Percentiles rank a stretch among this genome's conserved stretches.
Conservation (phyloP, 2,888 invertebrate species). For the Orthonevra nobilis region DNA sequence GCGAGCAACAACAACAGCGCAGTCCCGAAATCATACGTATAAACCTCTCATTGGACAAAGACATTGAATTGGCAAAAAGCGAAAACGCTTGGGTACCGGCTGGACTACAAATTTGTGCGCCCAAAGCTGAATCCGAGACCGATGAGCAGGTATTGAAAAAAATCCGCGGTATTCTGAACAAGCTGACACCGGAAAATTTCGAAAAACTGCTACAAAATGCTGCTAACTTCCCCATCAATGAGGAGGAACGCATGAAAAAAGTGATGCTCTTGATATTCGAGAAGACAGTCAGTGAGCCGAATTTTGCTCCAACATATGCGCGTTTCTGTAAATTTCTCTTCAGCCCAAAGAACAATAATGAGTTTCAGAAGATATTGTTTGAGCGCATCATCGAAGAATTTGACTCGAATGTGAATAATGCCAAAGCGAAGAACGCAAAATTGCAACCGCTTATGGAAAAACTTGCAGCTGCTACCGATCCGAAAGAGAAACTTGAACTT, state of each 20-base stretch:
- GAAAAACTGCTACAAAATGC: constrained; percentile 77
- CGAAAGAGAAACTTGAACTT: constrained; percentile 74
- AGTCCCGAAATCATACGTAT: constrained; percentile 77
- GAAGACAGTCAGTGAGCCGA: constrained; percentile 78
- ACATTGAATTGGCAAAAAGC: constrained; percentile 77
- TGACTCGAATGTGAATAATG: constrained; percentile 78
- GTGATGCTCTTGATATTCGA: constrained; percentile 78
- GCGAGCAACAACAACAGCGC: constrained; percentile 72
- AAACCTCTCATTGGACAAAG: constrained; percentile 77
- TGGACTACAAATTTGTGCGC: constrained; percentile 72
- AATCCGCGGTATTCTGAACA: constrained; percentile 78
- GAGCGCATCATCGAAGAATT: constrained; percentile 77
- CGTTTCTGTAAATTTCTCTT: constrained; percentile 78
- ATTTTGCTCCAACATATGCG: constrained; percentile 78
- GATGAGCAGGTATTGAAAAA: constrained; percentile 76
- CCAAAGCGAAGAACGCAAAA: constrained; percentile 77
- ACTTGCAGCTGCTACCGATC: constrained; percentile 73
- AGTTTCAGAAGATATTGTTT: constrained; percentile 74
- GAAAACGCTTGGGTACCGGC: constrained; percentile 78
- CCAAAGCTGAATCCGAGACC: constrained; percentile 71
- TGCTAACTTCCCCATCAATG: constrained; percentile 75
- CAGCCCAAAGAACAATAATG: constrained; percentile 75
- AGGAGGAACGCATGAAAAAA: constrained; percentile 76
- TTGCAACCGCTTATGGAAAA: constrained; percentile 75
- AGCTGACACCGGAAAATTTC: constrained; percentile 77